Conservation (phyloP, 2,888 invertebrate genomes). For the Dinocampus coccinellae region DNA sequence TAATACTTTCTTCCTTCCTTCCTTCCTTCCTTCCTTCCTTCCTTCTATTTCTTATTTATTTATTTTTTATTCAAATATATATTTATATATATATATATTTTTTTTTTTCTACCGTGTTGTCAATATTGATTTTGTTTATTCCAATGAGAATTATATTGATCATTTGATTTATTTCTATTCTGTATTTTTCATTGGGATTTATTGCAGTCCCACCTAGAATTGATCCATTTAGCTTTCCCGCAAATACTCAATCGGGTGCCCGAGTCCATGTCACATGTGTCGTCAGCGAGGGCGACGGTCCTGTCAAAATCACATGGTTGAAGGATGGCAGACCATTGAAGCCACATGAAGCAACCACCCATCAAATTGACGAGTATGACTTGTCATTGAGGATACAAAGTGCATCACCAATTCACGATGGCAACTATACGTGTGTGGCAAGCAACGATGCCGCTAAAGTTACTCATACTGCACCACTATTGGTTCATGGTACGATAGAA, state of each 20-base stretch:
- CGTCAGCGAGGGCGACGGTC: conserved; percentile 72
- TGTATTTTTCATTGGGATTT: conserved; percentile 49
- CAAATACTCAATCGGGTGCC: conserved; percentile 69
- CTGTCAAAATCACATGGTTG: conserved; percentile 72
- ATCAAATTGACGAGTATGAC: conserved; percentile 65
- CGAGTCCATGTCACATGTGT: conserved; percentile 71
- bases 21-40: background rate
- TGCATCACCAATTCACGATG: conserved; percentile 71
- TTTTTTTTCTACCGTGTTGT: background rate
- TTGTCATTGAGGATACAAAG: conserved; percentile 70
- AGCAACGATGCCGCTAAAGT: conserved; percentile 70
- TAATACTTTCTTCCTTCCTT: background rate
- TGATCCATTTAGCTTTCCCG: conserved; percentile 71
- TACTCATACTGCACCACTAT: conserved; percentile 69
- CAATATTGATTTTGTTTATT: background rate
- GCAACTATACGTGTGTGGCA: conserved; percentile 72
- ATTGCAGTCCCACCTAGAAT: conserved; percentile 72
- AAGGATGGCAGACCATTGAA: conserved; percentile 72
- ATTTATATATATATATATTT: too few relatives aligned
- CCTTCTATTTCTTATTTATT: background rate
- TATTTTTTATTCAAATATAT: background rate
- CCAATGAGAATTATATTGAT: background rate
- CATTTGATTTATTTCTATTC: conserved; percentile 38
- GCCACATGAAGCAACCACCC: conserved; percentile 57
- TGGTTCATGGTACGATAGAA: conserved; percentile 69